phyloP scores from a whole-genome alignment of 2,797 vertebrate genomes.

The Oreochromis mossambicus region DNA sequence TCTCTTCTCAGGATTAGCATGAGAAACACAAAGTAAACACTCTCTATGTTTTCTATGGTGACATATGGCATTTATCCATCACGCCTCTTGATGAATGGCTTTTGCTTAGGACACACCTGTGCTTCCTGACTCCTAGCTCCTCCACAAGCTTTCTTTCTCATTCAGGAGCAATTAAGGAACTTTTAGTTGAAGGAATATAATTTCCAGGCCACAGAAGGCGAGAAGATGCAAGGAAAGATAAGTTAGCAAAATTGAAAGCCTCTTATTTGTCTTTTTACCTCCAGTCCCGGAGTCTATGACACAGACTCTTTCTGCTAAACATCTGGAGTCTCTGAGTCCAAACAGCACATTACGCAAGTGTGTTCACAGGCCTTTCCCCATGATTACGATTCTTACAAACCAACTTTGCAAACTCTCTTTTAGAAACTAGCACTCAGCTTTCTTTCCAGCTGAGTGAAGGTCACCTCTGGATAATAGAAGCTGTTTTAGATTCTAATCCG shows the following conservation, averaged over 20 bases:
- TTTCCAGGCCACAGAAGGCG: neutral
- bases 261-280: neutral
- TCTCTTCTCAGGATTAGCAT: neutral
- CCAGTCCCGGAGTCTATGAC: neutral
- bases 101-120: neutral
- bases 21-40: neutral
- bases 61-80: neutral
- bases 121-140: neutral
- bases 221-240: neutral
- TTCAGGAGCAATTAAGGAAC: neutral
- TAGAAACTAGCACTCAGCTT: neutral
- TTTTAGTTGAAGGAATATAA: neutral
- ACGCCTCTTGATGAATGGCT: neutral
- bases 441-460: constrained; percentile 27
- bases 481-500: constrained; percentile 30
- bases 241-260: neutral
- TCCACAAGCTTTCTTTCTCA: neutral
- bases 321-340: neutral
- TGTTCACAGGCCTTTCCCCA: accelerated
- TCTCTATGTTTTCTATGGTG: accelerated
- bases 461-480: constrained; percentile 24
- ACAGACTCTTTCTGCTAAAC: neutral
- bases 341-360: neutral
- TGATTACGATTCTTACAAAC: neutral
- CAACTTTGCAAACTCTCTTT: neutral